phyloP scores from a whole-genome alignment of 2,888 invertebrate species.

The Metellina segmentata region DNA sequence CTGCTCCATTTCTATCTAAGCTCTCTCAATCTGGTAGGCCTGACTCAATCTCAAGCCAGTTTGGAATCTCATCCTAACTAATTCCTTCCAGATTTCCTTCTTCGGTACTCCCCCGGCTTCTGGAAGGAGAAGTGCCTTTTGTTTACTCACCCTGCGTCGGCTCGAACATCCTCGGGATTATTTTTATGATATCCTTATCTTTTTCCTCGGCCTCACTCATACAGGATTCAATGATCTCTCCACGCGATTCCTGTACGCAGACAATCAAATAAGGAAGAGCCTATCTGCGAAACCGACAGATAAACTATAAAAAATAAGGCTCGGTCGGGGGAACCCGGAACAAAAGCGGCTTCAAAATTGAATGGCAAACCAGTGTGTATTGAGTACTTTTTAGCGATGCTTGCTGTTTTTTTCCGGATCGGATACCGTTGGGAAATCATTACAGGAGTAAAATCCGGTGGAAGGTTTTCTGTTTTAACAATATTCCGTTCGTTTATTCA shows the following conservation, averaged over 20 bases:
- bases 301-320: constrained; percentile 15
- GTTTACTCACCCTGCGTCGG: constrained; percentile 57
- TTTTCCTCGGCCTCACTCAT: constrained; percentile 36
- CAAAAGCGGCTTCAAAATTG: constrained; percentile 32
- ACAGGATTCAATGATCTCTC: constrained; percentile 51
- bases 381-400: constrained; percentile 19
- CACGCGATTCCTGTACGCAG: constrained; percentile 28
- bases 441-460: constrained; percentile 30
- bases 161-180: constrained; percentile 46
- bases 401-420: constrained; percentile 25
- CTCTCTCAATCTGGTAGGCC: constrained; percentile 70
- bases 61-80: constrained; percentile 69
- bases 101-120: not conserved
- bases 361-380: constrained; percentile 36
- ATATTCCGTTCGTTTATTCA: constrained; percentile 39
- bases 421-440: constrained; percentile 46
- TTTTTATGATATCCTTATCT: constrained; percentile 70
- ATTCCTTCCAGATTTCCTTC: constrained; percentile 67
- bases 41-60: constrained; percentile 68
- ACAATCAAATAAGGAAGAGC: constrained; percentile 58
- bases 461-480: constrained; percentile 30
- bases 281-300: constrained; percentile 18
- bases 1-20: constrained; percentile 66
- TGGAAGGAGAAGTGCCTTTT: constrained; percentile 43
- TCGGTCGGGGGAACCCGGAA: not conserved